Conservation (phyloP, 2,888 invertebrate genomes). For the Dendrolimus pini region DNA sequence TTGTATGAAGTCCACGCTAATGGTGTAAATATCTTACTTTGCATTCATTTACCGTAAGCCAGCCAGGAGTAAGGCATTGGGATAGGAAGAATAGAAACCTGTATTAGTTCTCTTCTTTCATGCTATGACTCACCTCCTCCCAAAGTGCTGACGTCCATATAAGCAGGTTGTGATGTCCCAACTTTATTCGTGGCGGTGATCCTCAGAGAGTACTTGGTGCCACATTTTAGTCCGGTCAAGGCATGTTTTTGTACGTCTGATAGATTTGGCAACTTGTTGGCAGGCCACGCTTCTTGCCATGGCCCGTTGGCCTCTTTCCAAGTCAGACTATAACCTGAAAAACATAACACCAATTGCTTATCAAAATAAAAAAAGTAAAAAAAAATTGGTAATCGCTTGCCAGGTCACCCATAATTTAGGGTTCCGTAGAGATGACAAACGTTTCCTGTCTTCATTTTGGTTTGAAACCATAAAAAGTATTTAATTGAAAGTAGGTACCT, state of each 20-base stretch:
- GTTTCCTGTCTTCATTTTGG: too few relatives aligned
- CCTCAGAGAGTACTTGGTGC: slow-evolving; percentile 87
- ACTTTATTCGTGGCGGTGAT: slow-evolving; percentile 89
- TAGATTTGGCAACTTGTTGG: slow-evolving; percentile 71
- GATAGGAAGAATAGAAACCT: too few relatives aligned
- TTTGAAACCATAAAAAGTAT: too few relatives aligned
- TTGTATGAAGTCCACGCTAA: too few relatives aligned
- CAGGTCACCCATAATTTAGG: too few relatives aligned
- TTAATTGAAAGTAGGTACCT: too few relatives aligned
- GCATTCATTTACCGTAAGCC: too few relatives aligned
- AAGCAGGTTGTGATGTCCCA: slow-evolving; percentile 84
- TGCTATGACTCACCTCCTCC: slow-evolving; percentile 66
- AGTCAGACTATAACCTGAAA: slow-evolving; percentile 65
- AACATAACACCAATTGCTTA: background rate
- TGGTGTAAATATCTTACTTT: too few relatives aligned
- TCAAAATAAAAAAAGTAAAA: background rate
- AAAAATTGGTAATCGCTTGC: too few relatives aligned
- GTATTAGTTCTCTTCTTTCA: too few relatives aligned
- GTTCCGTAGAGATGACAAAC: too few relatives aligned
- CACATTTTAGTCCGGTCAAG: slow-evolving; percentile 86
- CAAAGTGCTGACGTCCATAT: slow-evolving; percentile 78
- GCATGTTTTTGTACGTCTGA: slow-evolving; percentile 78
- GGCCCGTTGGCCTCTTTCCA: slow-evolving; percentile 70
- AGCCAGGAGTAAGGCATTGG: too few relatives aligned
- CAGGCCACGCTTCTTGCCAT: slow-evolving; percentile 78